These are phyloP conservation scores for Bugulina stolonifera DNA, from an alignment of 2,888 invertebrate genomes.

Conservation along the genomic window DNA sequence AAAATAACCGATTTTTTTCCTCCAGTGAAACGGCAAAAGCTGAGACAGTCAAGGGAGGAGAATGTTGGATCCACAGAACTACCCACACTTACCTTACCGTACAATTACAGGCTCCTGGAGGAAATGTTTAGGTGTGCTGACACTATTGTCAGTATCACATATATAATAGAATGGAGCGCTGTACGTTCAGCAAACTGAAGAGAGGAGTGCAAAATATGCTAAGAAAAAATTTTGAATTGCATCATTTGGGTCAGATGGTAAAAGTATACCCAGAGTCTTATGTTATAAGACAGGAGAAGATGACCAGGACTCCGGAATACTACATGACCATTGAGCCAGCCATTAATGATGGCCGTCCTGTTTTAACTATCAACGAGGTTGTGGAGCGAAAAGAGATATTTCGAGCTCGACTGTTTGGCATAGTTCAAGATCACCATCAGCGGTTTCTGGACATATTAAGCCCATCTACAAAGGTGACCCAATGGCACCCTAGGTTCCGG, in stretches of 20 bases:
- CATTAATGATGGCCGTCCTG: conserved; percentile 31
- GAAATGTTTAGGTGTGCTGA: conserved; percentile 81
- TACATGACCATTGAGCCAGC: conserved; percentile 51
- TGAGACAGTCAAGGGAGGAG: too few species aligned
- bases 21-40: too few species aligned
- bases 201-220: conserved; percentile 78
- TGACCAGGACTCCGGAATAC: conserved; percentile 39
- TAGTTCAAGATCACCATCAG: conserved; percentile 63
- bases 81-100: conserved; percentile 66
- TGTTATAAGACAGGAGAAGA: conserved; percentile 61
- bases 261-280: conserved; percentile 76
- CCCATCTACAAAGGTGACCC: conserved; percentile 70
- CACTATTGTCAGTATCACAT: conserved; percentile 72
- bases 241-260: conserved; percentile 72
- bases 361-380: conserved; percentile 41
- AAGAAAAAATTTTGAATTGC: conserved; percentile 64
- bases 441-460: too few species aligned
- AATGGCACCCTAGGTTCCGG: conserved; percentile 90
- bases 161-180: conserved; percentile 77
- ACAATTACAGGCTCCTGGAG: conserved; percentile 71
- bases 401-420: conserved; percentile 67
- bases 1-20: too few species aligned
- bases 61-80: too few species aligned
- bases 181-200: conserved; percentile 80
- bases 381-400: conserved; percentile 70